Conservation (phyloP, 2,113 vertebrate genomes). For the Parus major region DNA sequence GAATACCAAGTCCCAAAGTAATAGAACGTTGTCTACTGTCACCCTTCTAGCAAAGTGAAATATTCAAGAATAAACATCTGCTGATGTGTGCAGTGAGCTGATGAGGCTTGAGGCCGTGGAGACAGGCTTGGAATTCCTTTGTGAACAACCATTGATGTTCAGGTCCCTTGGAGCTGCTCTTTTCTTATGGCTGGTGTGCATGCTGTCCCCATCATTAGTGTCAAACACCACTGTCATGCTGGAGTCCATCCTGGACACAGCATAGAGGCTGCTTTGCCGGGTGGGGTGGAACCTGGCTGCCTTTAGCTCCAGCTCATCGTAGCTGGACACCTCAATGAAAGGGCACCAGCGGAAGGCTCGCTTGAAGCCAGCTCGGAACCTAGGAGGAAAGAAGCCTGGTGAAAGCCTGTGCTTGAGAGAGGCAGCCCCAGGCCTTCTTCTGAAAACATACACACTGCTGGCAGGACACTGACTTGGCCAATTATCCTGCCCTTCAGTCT, state of each 20-base stretch:
- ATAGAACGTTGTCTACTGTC: not conserved
- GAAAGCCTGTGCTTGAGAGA: not conserved
- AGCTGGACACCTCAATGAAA: constrained; percentile 89
- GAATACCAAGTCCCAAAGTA: not conserved
- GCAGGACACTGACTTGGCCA: not conserved
- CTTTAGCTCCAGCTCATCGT: constrained; percentile 89
- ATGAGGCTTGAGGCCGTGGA: constrained; percentile 74
- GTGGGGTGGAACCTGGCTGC: constrained; percentile 83
- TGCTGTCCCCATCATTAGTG: constrained; percentile 62
- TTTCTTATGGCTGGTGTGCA: constrained; percentile 69
- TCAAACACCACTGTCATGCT: constrained; percentile 82
- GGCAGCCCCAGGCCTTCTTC: not conserved
- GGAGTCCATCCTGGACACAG: constrained; percentile 91
- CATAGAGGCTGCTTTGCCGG: constrained; percentile 90
- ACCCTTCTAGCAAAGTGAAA: not conserved
- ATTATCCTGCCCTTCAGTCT: not conserved
- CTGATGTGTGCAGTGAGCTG: constrained; percentile 68
- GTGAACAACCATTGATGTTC: constrained; percentile 56
- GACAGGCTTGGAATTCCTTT: constrained; percentile 57
- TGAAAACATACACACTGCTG: not conserved
- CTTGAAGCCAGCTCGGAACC: constrained; percentile 96
- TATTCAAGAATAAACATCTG: constrained; percentile 82
- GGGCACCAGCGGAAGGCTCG: constrained; percentile 93
- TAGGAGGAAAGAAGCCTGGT: constrained; percentile 45
- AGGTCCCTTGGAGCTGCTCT: constrained; percentile 66